Evolutionary conservation across 2,888 invertebrate genomes (phyloP), one percentile per base, ranked within the genome.

Genomic region (Frankliniella intonsa): DNA sequence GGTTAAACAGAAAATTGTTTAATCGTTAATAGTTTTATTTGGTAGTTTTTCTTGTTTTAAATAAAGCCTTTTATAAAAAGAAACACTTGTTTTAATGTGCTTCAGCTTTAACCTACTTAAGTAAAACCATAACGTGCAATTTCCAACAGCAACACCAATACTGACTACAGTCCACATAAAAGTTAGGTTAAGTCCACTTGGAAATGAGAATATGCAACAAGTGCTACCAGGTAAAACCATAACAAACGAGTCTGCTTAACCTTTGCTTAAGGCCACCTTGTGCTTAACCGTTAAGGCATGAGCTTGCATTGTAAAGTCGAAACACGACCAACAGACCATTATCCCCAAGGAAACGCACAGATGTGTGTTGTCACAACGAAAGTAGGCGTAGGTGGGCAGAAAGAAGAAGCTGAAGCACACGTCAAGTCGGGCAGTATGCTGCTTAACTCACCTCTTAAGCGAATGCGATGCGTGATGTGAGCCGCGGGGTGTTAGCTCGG

Each of bases 121-220:
- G n/a, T 17, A 62, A 62, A 17, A 17, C 19, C n/a, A 55, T 12
- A 55, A 2, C 38, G 5, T 38, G 5, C 38, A 17, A 55, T 14
- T 17, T n/a, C 7, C 7, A 7, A 9, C 10, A 55, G 19, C 55
- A 55, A 62, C 62, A 19, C 62, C 14, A 62, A 62, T 1, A 62
- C 0, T 17, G 5, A 62, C 0, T 19, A 17, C n/a, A 62, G 38
- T 38, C 5, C 38, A 62, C 14, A 17, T 12, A 17, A 62, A 55
- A 55, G 55, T 14, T 17, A 62, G 62, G 62, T 62, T 62, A 62
- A 62, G 62, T 7, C 62, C 55, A 14, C 62, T 14, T 62, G 62
- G 14, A 62, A 62, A 62, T 62, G 62, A 19, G 62, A 62, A 62
- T 62, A 62, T 62, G 62, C 62, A 62, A 62, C 62, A 62, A 62